A percentile compares a stretch with the other conserved stretches of the same genome.
These are phyloP conservation scores for Lacerta viridis DNA, from an alignment of 2,797 vertebrate genomes.

Conservation along the genomic window DNA sequence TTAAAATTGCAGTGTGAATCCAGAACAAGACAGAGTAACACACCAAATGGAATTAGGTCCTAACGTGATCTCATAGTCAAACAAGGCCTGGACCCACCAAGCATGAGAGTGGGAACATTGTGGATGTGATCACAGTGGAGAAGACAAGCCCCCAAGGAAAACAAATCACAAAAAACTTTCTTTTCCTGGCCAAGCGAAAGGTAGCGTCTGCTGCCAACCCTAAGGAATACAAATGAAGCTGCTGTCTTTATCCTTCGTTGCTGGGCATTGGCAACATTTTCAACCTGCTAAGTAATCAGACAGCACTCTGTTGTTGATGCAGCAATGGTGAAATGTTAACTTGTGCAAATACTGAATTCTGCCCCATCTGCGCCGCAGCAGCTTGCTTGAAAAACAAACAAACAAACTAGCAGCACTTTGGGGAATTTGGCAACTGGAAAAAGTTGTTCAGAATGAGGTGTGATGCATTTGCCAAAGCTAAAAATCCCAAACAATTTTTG, in stretches of 20 bases:
- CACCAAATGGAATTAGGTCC: constrained; percentile 56
- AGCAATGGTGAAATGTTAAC: rapidly evolving
- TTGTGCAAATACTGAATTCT: neutral
- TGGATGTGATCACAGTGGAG: constrained; percentile 29
- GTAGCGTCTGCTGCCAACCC: neutral
- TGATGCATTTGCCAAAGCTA: neutral
- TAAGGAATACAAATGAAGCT: constrained; percentile 32
- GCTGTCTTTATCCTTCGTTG: constrained; percentile 30
- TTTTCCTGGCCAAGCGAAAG: neutral
- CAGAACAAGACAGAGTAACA: constrained; percentile 57
- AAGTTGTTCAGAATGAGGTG: neutral
- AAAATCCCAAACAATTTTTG: constrained; percentile 3
- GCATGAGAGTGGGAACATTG: constrained; percentile 44
- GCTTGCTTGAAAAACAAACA: constrained; percentile 8
- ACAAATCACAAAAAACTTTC: constrained; percentile 20
- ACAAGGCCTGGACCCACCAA: constrained; percentile 56
- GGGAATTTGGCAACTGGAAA: neutral
- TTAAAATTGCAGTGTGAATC: constrained; percentile 52
- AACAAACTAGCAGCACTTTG: neutral
- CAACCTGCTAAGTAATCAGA: constrained; percentile 2
- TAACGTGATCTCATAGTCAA: constrained; percentile 48
- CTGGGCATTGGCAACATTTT: neutral
- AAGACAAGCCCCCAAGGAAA: constrained; percentile 62
- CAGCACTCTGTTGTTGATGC: rapidly evolving
- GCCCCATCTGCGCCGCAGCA: neutral